Evolutionary conservation across 2,888 invertebrate genomes (phyloP).

Genomic region (Gari tellinella): DNA sequence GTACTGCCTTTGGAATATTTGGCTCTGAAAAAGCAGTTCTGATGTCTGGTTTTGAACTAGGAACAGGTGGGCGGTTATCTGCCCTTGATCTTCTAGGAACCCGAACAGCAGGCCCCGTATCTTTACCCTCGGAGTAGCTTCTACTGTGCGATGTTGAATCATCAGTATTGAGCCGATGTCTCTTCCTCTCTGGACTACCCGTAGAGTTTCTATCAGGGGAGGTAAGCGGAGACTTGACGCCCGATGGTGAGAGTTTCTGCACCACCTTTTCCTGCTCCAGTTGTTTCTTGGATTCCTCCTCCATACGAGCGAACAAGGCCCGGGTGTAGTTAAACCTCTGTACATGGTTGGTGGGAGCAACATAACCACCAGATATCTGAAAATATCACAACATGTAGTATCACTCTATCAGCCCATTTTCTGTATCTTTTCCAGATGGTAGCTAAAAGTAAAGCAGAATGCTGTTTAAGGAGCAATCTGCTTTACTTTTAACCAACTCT

Average conservation of each 20-base stretch:
- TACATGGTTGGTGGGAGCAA: slow-evolving; percentile 75
- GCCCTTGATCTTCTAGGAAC: slow-evolving; percentile 40
- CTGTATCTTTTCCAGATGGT: too few relatives aligned
- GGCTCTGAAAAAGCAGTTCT: slow-evolving; percentile 56
- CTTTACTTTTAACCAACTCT: too few relatives aligned
- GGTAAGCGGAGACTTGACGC: slow-evolving; percentile 62
- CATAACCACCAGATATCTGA: too few relatives aligned
- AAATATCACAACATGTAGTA: too few relatives aligned
- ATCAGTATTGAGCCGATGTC: slow-evolving; percentile 18
- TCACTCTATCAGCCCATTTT: too few relatives aligned
- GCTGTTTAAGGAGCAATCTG: too few relatives aligned
- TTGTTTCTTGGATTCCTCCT: slow-evolving; percentile 72
- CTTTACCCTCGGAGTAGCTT: background rate
- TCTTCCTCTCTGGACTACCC: slow-evolving; percentile 45
- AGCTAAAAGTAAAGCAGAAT: too few relatives aligned
- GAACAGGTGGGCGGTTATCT: slow-evolving; percentile 58
- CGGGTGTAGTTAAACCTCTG: slow-evolving; percentile 82
- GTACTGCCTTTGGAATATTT: slow-evolving; percentile 50
- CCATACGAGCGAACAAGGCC: slow-evolving; percentile 82
- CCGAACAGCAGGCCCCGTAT: too few relatives aligned
- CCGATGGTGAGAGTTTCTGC: slow-evolving; percentile 63
- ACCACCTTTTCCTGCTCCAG: slow-evolving; percentile 48
- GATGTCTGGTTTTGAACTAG: slow-evolving; percentile 43
- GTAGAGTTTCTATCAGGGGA: slow-evolving; percentile 69
- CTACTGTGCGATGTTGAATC: slow-evolving; percentile 3